Evolutionary conservation across 1,140 invertebrate species (phyloP).

Genomic region (Euschistus heros): DNA sequence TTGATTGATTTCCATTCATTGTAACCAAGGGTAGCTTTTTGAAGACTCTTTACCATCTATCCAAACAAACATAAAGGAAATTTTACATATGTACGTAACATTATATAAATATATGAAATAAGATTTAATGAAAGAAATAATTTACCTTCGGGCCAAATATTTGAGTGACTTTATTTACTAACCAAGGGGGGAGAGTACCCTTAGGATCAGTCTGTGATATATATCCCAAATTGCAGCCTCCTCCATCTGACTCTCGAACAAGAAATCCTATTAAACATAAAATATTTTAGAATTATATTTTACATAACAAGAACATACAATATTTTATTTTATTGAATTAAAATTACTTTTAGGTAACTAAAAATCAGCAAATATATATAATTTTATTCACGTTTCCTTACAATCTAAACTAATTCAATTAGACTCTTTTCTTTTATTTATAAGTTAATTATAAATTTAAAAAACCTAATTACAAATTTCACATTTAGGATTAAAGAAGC

Average conservation of each 20-base stretch:
- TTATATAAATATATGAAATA: not conserved
- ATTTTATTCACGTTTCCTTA: too few species aligned
- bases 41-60: slow-evolving; percentile 42
- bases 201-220: slow-evolving; percentile 53
- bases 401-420: too few species aligned
- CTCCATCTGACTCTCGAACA: slow-evolving; percentile 25
- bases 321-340: too few species aligned
- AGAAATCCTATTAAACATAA: slow-evolving; percentile 30
- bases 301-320: too few species aligned
- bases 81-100: not conserved
- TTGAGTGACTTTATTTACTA: slow-evolving; percentile 79
- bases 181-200: slow-evolving; percentile 76
- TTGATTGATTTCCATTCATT: slow-evolving; percentile 66
- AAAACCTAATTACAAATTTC: too few species aligned
- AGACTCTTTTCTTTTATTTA: too few species aligned
- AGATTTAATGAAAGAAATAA: not conserved
- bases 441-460: too few species aligned
- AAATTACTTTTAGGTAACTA: too few species aligned
- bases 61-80: slow-evolving; percentile 7
- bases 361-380: too few species aligned
- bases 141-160: slow-evolving; percentile 64
- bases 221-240: slow-evolving; percentile 29
- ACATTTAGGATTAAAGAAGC: too few species aligned
- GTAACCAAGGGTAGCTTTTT: slow-evolving; percentile 69
- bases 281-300: too few species aligned